Percentiles rank a stretch among this genome's conserved stretches.
phyloP scores from a whole-genome alignment of 2,797 vertebrate genomes.

The Argentina silus region DNA sequence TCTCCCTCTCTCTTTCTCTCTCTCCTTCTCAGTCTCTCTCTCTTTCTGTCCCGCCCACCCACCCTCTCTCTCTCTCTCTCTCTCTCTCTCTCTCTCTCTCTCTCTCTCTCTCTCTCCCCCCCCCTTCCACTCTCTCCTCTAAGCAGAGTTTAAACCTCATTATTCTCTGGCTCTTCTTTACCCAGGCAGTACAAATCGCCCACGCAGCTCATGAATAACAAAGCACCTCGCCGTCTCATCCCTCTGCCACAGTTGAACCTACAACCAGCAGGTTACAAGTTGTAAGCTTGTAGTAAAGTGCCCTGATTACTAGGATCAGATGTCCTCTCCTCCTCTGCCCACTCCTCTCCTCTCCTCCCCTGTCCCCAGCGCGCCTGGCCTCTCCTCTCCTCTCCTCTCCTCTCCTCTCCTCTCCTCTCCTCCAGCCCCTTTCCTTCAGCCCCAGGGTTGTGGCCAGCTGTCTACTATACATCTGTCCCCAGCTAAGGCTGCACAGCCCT shows the following conservation, averaged over 20 bases:
- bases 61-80: conserved; percentile 14
- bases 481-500: background rate
- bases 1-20: conserved; percentile 36
- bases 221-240: conserved; percentile 46
- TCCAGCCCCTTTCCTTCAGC: background rate
- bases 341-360: background rate
- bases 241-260: conserved; percentile 49
- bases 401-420: background rate
- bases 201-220: conserved; percentile 53
- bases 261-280: conserved; percentile 40
- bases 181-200: conserved; percentile 50
- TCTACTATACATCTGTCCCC: background rate
- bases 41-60: conserved; percentile 30
- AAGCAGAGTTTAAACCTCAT: conserved; percentile 51
- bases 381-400: background rate
- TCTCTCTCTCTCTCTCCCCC: conserved; percentile 34
- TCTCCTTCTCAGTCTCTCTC: conserved; percentile 32
- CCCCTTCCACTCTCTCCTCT: conserved; percentile 30
- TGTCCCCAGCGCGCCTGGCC: background rate
- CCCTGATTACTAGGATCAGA: conserved; percentile 47
- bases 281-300: conserved; percentile 39
- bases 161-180: conserved; percentile 31
- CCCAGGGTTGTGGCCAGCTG: background rate
- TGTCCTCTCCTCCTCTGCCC: conserved; percentile 9
- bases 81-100: conserved; percentile 26